A percentile compares a stretch with the other conserved stretches of the same genome.
phyloP scores from a whole-genome alignment of 92 coral and sea anemone species.

The Parazoanthus atlanticus region DNA sequence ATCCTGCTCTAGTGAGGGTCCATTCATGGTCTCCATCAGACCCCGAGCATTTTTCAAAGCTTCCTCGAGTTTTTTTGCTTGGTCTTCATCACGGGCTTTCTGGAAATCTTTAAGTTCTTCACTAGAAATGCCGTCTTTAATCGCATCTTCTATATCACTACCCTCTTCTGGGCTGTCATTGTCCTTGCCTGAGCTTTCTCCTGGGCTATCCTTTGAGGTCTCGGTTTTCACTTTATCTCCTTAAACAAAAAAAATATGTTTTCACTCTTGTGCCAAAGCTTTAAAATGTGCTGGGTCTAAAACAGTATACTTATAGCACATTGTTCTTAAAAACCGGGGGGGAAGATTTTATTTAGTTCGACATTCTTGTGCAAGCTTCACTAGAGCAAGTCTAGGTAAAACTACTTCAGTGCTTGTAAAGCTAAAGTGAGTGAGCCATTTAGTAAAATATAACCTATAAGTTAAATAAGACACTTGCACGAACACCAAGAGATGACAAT shows the following conservation, averaged over 20 bases:
- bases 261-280: not conserved
- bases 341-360: not conserved
- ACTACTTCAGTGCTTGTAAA: too few relatives aligned
- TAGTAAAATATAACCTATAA: too few relatives aligned
- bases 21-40: not conserved
- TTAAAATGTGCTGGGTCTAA: too few relatives aligned
- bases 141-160: constrained; percentile 31
- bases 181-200: not conserved
- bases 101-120: constrained; percentile 34
- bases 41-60: not conserved
- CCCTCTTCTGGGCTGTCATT: not conserved
- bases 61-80: constrained; percentile 1
- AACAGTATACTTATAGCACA: not conserved
- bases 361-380: not conserved
- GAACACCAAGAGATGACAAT: too few relatives aligned
- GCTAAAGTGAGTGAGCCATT: too few relatives aligned
- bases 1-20: not conserved
- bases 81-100: constrained; percentile 28
- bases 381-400: too few relatives aligned
- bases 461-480: too few relatives aligned
- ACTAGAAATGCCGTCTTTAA: constrained; percentile 13
- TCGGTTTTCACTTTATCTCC: not conserved
- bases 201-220: not conserved
- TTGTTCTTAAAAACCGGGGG: not conserved
- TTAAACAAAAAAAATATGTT: not conserved